Evolutionary conservation across 2,797 vertebrate species (phyloP).

Genomic region (Psittacula echo): DNA sequence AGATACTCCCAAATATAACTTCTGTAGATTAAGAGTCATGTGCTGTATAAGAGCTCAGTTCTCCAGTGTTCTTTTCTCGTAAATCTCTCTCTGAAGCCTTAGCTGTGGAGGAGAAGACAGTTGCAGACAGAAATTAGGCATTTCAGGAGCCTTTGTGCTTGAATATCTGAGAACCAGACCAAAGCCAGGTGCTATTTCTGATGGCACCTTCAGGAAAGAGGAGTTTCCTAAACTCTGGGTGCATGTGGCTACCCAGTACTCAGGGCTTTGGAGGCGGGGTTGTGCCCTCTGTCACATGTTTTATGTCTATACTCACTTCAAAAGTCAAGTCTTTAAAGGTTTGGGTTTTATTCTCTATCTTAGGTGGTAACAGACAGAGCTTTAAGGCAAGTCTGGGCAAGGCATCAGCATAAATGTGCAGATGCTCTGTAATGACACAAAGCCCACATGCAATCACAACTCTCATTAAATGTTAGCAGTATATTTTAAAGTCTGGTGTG

Average conservation of each 20-base stretch:
- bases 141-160: background rate
- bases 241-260: rapidly evolving
- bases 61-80: background rate
- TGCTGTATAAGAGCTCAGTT: rapidly evolving
- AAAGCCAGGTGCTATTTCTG: background rate
- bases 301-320: background rate
- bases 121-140: background rate
- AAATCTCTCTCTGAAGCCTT: background rate
- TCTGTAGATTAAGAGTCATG: background rate
- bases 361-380: background rate
- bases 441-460: background rate
- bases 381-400: background rate
- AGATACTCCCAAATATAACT: background rate
- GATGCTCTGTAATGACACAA: background rate
- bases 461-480: background rate
- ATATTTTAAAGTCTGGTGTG: background rate
- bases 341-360: rapidly evolving
- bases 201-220: background rate
- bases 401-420: background rate
- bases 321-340: background rate
- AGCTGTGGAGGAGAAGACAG: background rate
- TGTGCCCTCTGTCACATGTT: rapidly evolving
- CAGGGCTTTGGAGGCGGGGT: background rate
- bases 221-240: background rate
- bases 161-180: background rate